phyloP scores from a whole-genome alignment of 1,140 invertebrate species.

The Ericerus pela region DNA sequence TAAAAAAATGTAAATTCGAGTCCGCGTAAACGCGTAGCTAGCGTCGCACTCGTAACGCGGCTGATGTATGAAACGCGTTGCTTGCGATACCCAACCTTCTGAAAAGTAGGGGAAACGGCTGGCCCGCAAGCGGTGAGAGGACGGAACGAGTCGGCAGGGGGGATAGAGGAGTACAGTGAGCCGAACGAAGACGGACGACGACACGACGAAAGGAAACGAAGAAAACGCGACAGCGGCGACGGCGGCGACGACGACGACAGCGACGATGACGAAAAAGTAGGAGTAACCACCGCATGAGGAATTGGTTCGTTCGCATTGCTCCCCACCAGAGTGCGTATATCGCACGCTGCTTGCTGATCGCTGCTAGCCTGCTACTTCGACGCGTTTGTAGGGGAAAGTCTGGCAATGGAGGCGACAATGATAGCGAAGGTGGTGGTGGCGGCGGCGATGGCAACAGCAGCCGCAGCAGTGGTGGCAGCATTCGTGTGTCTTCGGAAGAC shows the following conservation, averaged over 20 bases:
- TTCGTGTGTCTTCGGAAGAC: no score
- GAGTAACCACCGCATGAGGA: no score
- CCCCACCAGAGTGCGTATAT: no score
- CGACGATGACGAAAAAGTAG: no score
- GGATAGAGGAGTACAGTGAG: background rate
- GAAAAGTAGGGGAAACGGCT: background rate
- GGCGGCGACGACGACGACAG: background rate
- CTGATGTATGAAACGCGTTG: background rate
- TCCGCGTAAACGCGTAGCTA: background rate
- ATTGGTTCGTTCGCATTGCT: no score
- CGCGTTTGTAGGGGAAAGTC: background rate
- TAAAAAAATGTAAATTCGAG: background rate
- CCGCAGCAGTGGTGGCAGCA: no score
- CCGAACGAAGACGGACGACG: background rate
- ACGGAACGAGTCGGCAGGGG: background rate
- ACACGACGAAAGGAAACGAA: background rate
- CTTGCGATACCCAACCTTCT: conserved; percentile 1
- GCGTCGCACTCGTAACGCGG: conserved; percentile 3
- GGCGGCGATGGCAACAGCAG: no score
- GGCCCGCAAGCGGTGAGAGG: background rate
- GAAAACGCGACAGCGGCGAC: background rate
- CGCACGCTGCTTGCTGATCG: no score
- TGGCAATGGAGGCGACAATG: background rate
- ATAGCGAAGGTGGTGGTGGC: background rate
- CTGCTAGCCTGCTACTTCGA: background rate